Evolutionary conservation across 2,113 vertebrate species (phyloP), one percentile per base, ranked within the genome.

Genomic region (Dasypus novemcinctus): DNA sequence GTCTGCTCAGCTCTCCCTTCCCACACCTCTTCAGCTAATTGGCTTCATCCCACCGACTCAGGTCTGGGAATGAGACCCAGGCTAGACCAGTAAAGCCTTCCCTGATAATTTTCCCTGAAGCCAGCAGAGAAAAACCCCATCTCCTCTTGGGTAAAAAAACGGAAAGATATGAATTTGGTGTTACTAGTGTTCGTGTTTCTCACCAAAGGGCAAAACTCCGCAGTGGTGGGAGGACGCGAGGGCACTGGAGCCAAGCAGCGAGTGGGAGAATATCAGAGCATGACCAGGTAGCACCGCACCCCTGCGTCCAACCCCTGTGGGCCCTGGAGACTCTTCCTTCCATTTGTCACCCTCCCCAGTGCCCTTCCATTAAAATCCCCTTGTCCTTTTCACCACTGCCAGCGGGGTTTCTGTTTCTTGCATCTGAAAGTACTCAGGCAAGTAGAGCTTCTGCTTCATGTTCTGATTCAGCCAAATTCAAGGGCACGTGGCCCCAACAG

Each of bases 61-160:
- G 17, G 7, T 38, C 78, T 93, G 41, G 74, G 41, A 84, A 69
- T 64, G 71, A 92, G 66, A 92, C 61, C 15, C 63, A 21, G 25
- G 31, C n/a, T 9, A 33, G 43, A 29, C 29, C 49, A 43, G 8
- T n/a, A 54, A 38, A 54, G 49, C 38, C 64, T 25, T 49, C 18
- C 49, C 59, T 63, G 49, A 57, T 49, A 80, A 7, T 2, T 43
- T 71, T 61, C 52, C 46, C 59, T 59, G 76, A 86, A 38, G 33
- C 74, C 61, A 81, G 43, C 76, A 97, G 33, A 83, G 10, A 94
- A 49, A 93, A 46, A 29, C 36, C 79, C n/a, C 46, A 27, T 75
- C 1, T 2, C 31, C 23, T 68, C 36, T 76, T 83, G 57, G 93
- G 38, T 72, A 78, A 68, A 27, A 79, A 49, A 71, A 71, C 31